Evolutionary conservation across 2,888 invertebrate species (phyloP).

Genomic region (Oligia fasciuncula): DNA sequence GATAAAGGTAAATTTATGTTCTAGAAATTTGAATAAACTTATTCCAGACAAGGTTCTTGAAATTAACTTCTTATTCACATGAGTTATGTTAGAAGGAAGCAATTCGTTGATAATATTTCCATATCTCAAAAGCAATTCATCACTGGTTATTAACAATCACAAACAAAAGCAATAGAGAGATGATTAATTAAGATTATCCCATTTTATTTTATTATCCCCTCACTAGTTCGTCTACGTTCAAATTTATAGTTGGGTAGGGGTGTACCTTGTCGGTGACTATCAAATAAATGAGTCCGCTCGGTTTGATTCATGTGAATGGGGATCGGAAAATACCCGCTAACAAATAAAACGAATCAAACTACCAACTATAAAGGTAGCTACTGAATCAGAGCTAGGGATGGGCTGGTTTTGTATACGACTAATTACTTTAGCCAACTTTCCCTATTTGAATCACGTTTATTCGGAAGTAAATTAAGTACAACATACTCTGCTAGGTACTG

Average conservation of each 20-base stretch:
- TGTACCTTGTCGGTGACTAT: conserved; percentile 82
- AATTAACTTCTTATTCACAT: conserved; percentile 15
- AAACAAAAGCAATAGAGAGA: conserved; percentile 55
- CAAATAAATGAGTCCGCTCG: conserved; percentile 88
- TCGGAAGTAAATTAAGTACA: conserved; percentile 20
- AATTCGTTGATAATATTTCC: neutral
- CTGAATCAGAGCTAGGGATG: conserved; percentile 68
- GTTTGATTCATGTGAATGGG: conserved; percentile 89
- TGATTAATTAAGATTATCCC: conserved; percentile 69
- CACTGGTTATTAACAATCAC: conserved; percentile 11
- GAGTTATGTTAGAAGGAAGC: conserved; percentile 9
- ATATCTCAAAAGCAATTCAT: conserved; percentile 21
- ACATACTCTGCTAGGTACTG: conserved; percentile 5
- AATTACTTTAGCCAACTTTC: conserved; percentile 54
- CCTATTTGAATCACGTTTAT: conserved; percentile 37
- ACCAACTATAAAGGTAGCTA: conserved; percentile 74
- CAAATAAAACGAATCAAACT: conserved; percentile 86
- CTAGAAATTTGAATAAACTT: conserved; percentile 35
- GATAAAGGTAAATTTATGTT: conserved; percentile 58
- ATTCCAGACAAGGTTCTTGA: conserved; percentile 7
- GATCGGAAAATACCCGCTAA: conserved; percentile 83
- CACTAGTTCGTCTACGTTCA: conserved; percentile 66
- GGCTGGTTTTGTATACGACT: conserved; percentile 44
- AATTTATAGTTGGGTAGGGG: conserved; percentile 74
- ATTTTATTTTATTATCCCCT: conserved; percentile 70